Evolutionary conservation across 23 tunicate genomes (phyloP).

Genomic region (Ciona savignyi): DNA sequence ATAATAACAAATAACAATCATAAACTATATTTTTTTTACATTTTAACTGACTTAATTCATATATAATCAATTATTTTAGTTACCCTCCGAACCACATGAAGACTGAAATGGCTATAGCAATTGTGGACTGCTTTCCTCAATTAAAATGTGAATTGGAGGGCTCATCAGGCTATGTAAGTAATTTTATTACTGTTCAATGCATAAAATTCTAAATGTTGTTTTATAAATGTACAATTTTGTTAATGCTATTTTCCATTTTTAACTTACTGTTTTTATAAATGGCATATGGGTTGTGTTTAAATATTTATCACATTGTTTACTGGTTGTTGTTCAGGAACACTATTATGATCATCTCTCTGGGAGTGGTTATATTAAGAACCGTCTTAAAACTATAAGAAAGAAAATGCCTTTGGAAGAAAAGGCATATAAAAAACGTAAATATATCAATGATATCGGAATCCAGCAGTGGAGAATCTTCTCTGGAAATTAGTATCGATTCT

Average conservation of each 20-base stretch:
- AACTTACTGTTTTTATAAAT: no score
- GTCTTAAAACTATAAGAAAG: slow-evolving; percentile 6
- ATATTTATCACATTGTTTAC: neutral
- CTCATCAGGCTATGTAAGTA: slow-evolving; percentile 3
- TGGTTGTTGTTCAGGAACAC: neutral
- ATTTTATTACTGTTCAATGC: neutral
- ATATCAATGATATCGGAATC: no score
- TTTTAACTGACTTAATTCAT: no score
- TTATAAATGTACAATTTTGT: no score
- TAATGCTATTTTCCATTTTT: no score
- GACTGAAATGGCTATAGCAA: slow-evolving; percentile 8
- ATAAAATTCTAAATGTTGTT: no score
- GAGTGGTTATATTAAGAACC: neutral
- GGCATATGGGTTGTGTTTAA: no score
- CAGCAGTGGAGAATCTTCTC: no score
- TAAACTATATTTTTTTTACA: no score
- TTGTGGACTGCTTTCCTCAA: neutral
- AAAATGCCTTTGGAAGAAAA: slow-evolving; percentile 8
- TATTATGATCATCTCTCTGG: neutral
- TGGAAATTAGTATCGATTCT: slow-evolving; percentile 10
- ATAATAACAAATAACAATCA: no score
- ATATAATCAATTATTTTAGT: neutral
- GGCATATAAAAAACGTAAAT: no score
- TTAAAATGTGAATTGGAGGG: neutral
- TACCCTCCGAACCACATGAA: slow-evolving; percentile 7